A percentile compares a stretch with the other conserved stretches of the same genome.
Evolutionary conservation across 2,888 invertebrate genomes (phyloP).

Genomic region (Sinhomidia bicolor): DNA sequence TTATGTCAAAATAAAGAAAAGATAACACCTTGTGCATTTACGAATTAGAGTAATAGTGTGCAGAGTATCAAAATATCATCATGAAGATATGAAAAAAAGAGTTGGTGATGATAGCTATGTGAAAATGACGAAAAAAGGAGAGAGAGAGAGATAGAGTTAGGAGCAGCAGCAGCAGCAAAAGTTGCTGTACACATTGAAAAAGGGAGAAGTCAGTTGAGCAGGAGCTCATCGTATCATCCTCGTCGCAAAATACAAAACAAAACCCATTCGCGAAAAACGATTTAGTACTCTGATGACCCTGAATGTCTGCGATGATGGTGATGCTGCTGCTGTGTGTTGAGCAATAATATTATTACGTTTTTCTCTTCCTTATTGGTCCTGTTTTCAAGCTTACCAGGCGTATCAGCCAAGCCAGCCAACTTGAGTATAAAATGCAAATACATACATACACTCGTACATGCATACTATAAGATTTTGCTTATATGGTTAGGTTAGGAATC

Average conservation of each 20-base stretch:
- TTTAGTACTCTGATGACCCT: conserved; percentile 78
- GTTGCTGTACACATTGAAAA: neutral
- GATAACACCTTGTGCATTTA: neutral
- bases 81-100: conserved; percentile 1
- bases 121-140: conserved; percentile 47
- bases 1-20: neutral
- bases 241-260: conserved; percentile 38
- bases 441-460: neutral
- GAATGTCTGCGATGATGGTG: conserved; percentile 76
- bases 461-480: neutral
- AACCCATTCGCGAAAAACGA: conserved; percentile 70
- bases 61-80: neutral
- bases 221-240: conserved; percentile 40
- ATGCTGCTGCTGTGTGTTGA: conserved; percentile 65
- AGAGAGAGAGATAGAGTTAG: neutral
- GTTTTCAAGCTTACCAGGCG: conserved; percentile 43
- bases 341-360: conserved; percentile 66
- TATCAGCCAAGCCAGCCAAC: neutral
- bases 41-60: neutral
- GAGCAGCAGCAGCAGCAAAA: too few relatives aligned
- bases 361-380: conserved; percentile 79
- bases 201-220: conserved; percentile 46
- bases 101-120: neutral
- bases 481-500: neutral
- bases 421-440: neutral